These are phyloP conservation scores for Chaetogeoica ovagalla DNA, from an alignment of 2,888 invertebrate genomes.

Conservation along the genomic window DNA sequence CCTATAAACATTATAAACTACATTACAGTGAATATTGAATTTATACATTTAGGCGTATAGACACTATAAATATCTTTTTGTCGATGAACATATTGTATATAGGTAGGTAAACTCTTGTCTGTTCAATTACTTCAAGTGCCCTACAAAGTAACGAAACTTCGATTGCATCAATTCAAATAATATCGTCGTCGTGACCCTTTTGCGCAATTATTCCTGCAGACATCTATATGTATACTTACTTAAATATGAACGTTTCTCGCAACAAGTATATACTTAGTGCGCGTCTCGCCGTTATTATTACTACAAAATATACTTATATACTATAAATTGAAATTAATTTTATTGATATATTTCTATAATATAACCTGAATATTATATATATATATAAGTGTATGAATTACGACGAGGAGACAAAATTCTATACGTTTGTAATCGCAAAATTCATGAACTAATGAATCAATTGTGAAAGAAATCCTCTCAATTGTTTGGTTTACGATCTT, in stretches of 20 bases:
- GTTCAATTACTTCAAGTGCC: slow-evolving; percentile 30
- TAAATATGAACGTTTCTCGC: neutral
- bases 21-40: no score
- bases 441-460: no score
- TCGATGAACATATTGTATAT: neutral
- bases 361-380: no score
- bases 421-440: neutral
- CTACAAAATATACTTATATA: no score
- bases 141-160: slow-evolving; percentile 21
- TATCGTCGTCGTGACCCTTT: neutral
- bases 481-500: no score
- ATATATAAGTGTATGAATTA: no score
- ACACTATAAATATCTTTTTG: neutral
- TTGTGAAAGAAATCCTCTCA: no score
- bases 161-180: slow-evolving; percentile 11
- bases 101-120: slow-evolving; percentile 28
- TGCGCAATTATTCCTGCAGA: neutral
- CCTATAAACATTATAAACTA: no score
- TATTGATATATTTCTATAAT: no score
- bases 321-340: no score
- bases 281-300: no score
- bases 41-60: no score
- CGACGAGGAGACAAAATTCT: neutral
- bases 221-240: neutral
- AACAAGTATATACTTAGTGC: neutral